Evolutionary conservation across 2,888 invertebrate genomes (phyloP).

Genomic region (Creontiades dilutus): DNA sequence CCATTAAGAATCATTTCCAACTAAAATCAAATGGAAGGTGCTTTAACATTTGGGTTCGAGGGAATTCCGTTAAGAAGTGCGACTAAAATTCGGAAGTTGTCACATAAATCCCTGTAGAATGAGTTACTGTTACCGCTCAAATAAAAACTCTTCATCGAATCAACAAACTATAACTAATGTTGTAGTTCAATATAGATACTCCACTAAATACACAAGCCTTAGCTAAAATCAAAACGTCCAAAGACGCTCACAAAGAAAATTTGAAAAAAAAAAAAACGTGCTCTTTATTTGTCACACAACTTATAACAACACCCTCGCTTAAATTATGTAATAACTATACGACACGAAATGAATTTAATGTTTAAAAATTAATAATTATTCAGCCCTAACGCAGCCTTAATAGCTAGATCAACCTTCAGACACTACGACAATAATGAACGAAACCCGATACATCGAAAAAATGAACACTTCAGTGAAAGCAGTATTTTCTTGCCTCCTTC

Average conservation of each 20-base stretch:
- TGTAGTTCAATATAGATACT: constrained; percentile 12
- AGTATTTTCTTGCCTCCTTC: neutral
- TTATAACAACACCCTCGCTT: neutral
- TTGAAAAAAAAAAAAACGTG: constrained; percentile 30
- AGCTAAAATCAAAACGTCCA: neutral
- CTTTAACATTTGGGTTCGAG: neutral
- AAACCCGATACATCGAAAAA: constrained; percentile 12
- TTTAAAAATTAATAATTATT: neutral
- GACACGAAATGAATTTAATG: neutral
- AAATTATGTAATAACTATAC: neutral
- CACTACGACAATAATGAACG: constrained; percentile 4
- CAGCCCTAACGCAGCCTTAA: constrained; percentile 40
- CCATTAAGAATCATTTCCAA: too few species aligned
- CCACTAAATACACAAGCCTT: constrained; percentile 63
- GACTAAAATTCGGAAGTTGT: neutral
- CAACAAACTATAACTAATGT: constrained; percentile 38
- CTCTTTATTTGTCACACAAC: neutral
- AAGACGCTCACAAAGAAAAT: constrained; percentile 20
- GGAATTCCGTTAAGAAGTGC: neutral
- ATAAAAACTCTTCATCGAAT: constrained; percentile 43
- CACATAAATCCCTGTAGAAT: constrained; percentile 30
- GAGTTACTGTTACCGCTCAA: neutral
- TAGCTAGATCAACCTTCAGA: constrained; percentile 33
- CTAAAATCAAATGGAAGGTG: too few species aligned
- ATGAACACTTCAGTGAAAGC: constrained; percentile 40